A percentile compares a stretch with the other conserved stretches of the same genome.
These are phyloP conservation scores for Intellagama lesueurii DNA, from an alignment of 2,797 vertebrate species.

Conservation along the genomic window DNA sequence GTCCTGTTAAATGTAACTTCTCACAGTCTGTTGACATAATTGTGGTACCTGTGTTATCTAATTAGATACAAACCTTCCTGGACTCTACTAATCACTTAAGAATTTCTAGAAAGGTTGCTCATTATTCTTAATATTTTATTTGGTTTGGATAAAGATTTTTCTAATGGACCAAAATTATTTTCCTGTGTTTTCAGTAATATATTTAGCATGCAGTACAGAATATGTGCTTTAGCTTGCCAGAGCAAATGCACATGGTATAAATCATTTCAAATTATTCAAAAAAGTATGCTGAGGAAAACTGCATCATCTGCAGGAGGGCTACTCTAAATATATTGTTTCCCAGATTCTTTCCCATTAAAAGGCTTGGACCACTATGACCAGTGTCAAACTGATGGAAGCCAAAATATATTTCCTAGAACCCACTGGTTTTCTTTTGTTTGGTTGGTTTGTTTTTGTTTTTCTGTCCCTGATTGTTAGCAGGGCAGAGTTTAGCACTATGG, in stretches of 20 bases:
- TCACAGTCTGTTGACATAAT: background rate
- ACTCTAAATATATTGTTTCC: no score
- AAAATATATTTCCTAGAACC: no score
- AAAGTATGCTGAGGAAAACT: background rate
- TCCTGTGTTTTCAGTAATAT: background rate
- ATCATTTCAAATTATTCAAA: background rate
- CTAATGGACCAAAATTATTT: background rate
- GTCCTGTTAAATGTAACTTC: background rate
- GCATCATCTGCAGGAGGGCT: background rate
- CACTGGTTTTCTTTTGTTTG: no score
- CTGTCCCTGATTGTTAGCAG: no score
- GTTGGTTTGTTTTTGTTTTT: no score
- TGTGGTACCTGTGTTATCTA: background rate
- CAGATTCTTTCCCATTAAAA: no score
- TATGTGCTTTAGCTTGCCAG: background rate
- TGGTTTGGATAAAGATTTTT: background rate
- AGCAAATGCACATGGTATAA: background rate
- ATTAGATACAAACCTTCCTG: background rate
- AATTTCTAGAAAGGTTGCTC: background rate
- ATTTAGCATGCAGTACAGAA: background rate
- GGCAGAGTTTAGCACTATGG: no score
- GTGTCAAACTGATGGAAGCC: background rate
- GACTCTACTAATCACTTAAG: background rate
- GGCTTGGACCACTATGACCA: background rate
- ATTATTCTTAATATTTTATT: background rate